Evolutionary conservation across 2,113 vertebrate species (phyloP).

Genomic region (Sphyrna mokarran): DNA sequence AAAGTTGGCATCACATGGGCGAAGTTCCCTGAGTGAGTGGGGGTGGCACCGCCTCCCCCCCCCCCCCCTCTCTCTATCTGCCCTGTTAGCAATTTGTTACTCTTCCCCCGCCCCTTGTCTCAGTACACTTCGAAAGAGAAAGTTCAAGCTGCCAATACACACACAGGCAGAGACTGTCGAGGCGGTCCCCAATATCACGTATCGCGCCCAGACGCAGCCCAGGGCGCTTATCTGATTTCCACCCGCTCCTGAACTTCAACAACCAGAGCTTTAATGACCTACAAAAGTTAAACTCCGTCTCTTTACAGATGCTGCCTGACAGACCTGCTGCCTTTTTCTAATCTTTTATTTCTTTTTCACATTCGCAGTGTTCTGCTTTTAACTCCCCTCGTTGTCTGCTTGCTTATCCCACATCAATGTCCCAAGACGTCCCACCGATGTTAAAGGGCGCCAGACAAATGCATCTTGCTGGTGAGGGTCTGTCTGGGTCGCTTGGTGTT

Average conservation of each 20-base stretch:
- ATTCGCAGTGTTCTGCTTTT: too few relatives aligned
- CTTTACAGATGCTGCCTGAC: too few relatives aligned
- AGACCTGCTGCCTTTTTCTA: too few relatives aligned
- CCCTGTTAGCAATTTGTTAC: not conserved
- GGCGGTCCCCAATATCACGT: not conserved
- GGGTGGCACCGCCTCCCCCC: too few relatives aligned
- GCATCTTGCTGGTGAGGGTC: not conserved
- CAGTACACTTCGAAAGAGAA: conserved; percentile 1
- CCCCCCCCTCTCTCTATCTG: not conserved
- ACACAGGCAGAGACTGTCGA: not conserved
- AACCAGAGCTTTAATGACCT: too few relatives aligned
- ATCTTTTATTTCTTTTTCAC: too few relatives aligned
- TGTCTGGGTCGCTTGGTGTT: not conserved
- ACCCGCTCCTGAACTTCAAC: not conserved
- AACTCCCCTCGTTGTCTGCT: too few relatives aligned
- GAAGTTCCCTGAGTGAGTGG: too few relatives aligned
- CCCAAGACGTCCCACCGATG: too few relatives aligned
- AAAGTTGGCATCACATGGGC: not conserved
- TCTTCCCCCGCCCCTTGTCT: not conserved
- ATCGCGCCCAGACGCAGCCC: not conserved
- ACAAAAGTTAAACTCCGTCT: too few relatives aligned
- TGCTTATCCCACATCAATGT: not conserved
- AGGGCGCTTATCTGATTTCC: not conserved
- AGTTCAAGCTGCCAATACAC: not conserved
- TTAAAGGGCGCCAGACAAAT: not conserved